A percentile compares a stretch with the other conserved stretches of the same genome.
These are phyloP conservation scores for Calcarius lapponicus DNA, from an alignment of 2,797 vertebrate genomes.

Conservation along the genomic window DNA sequence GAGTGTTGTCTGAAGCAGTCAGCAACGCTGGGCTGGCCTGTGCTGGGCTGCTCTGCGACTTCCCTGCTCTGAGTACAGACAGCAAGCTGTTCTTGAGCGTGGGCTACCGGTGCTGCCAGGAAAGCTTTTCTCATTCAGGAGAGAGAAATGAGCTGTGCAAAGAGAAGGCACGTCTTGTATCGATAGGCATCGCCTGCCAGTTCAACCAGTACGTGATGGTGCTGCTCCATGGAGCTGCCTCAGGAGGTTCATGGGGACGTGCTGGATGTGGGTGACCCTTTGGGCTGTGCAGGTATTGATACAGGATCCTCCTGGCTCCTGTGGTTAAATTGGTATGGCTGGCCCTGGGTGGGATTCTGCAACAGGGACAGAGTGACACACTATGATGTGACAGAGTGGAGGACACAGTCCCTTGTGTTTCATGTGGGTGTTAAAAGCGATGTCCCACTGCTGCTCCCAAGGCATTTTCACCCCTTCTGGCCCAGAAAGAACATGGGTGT, in stretches of 20 bases:
- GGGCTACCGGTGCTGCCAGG: constrained; percentile 48
- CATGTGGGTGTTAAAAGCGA: not conserved
- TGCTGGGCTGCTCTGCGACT: not conserved
- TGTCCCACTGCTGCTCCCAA: not conserved
- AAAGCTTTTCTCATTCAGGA: constrained; percentile 52
- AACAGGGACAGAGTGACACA: not conserved
- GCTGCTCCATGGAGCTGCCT: not conserved
- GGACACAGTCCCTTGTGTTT: not conserved
- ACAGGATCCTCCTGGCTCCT: not conserved
- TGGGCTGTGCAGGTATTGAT: fast-evolving
- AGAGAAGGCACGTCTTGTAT: not conserved
- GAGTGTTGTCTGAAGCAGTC: not conserved
- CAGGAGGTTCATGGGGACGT: not conserved
- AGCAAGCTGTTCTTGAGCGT: constrained; percentile 60
- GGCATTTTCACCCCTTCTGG: not conserved
- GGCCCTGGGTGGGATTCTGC: not conserved
- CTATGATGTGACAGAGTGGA: not conserved
- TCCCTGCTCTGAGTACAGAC: not conserved
- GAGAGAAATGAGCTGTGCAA: constrained; percentile 56
- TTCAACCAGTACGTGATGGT: not conserved
- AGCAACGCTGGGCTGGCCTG: not conserved
- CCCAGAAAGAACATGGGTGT: not conserved
- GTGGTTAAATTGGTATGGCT: not conserved
- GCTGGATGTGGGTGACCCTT: not conserved
- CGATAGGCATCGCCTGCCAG: not conserved